These are phyloP conservation scores for Camponotus fellah DNA, from an alignment of 2,888 invertebrate species.

Conservation along the genomic window DNA sequence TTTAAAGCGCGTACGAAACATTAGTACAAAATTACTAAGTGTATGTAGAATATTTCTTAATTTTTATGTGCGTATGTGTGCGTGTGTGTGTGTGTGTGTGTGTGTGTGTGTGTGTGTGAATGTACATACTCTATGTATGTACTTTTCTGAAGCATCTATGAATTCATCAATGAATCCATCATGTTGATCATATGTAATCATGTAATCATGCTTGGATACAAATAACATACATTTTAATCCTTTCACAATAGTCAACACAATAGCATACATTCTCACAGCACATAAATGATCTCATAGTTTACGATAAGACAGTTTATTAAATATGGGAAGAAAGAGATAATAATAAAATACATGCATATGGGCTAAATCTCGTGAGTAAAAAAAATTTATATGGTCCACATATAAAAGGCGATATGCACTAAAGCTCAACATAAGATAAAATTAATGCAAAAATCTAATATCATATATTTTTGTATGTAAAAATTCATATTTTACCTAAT, in stretches of 20 bases:
- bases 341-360: not conserved
- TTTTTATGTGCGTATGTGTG: slow-evolving; percentile 32
- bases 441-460: slow-evolving; percentile 54
- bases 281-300: slow-evolving; percentile 47
- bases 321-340: slow-evolving; percentile 1
- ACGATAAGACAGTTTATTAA: slow-evolving; percentile 19
- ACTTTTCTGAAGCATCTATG: slow-evolving; percentile 35
- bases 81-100: too few relatives aligned
- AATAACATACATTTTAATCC: not conserved
- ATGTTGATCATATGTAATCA: not conserved
- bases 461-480: slow-evolving; percentile 59
- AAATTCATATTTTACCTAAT: slow-evolving; percentile 21
- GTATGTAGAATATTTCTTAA: slow-evolving; percentile 61
- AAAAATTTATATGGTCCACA: slow-evolving; percentile 20
- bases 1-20: slow-evolving; percentile 52
- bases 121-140: not conserved
- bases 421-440: slow-evolving; percentile 61
- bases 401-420: slow-evolving; percentile 49
- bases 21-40: slow-evolving; percentile 76
- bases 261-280: slow-evolving; percentile 29
- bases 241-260: slow-evolving; percentile 21
- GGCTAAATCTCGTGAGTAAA: slow-evolving; percentile 5
- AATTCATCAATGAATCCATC: not conserved
- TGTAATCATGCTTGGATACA: slow-evolving; percentile 1
- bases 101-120: not conserved